phyloP scores from a whole-genome alignment of 2,888 invertebrate species.

The Hypomecis punctinalis region DNA sequence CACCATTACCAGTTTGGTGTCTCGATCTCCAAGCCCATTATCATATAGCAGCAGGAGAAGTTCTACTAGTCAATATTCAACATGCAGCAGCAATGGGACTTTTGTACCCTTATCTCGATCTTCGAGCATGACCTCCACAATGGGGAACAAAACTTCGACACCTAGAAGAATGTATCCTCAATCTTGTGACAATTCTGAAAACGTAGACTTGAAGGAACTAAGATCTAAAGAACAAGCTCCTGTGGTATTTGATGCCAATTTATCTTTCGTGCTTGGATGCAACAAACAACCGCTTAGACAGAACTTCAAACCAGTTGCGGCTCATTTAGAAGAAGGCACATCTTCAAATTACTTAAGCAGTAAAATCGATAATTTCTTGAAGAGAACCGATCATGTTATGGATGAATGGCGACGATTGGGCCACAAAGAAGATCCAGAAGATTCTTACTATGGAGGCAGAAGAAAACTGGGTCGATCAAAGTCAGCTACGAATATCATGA shows the following conservation, averaged over 20 bases:
- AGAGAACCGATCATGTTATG: constrained; percentile 94
- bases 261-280: constrained; percentile 91
- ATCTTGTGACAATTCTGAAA: constrained; percentile 74
- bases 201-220: constrained; percentile 84
- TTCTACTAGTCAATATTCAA: constrained; percentile 76
- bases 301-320: constrained; percentile 89
- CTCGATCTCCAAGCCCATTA: constrained; percentile 86
- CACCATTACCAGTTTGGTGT: constrained; percentile 65
- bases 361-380: constrained; percentile 92
- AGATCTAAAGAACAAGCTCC: constrained; percentile 89
- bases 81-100: constrained; percentile 78
- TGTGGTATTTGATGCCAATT: constrained; percentile 92
- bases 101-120: constrained; percentile 75
- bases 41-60: constrained; percentile 72
- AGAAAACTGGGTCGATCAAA: constrained; percentile 86
- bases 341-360: constrained; percentile 90
- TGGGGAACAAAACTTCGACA: constrained; percentile 77
- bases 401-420: constrained; percentile 93
- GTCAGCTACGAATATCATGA: constrained; percentile 93
- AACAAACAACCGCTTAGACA: constrained; percentile 89
- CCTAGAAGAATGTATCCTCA: constrained; percentile 90
- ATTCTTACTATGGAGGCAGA: constrained; percentile 61
- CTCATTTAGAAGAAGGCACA: constrained; percentile 90
- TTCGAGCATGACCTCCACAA: constrained; percentile 72
- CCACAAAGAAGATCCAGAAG: constrained; percentile 82